These are phyloP conservation scores for Pachycephus smyrnensis DNA, from an alignment of 2,888 invertebrate genomes.

Conservation along the genomic window DNA sequence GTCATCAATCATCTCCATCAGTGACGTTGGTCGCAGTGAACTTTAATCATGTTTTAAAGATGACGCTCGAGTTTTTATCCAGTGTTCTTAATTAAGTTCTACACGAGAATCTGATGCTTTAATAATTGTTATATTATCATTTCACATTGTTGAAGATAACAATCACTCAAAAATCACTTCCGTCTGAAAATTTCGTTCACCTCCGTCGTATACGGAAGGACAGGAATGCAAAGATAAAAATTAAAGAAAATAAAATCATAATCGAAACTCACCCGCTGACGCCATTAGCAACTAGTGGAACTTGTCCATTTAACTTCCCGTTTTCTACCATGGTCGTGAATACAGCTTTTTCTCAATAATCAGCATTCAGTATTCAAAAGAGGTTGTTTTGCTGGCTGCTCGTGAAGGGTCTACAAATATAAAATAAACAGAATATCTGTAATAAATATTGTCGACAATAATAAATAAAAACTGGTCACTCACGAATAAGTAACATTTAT, in stretches of 20 bases:
- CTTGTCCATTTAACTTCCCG: constrained; percentile 39
- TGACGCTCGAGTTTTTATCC: neutral
- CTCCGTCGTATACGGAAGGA: neutral
- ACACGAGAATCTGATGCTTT: neutral
- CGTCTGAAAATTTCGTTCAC: neutral
- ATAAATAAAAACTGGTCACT: too few relatives aligned
- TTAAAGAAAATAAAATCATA: neutral
- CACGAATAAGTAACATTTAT: neutral
- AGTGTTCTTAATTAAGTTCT: neutral
- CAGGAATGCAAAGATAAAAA: neutral
- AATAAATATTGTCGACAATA: neutral
- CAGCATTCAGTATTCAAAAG: constrained; percentile 28
- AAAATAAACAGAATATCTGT: neutral
- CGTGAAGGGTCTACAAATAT: constrained; percentile 16
- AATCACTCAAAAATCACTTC: neutral
- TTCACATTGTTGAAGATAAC: neutral
- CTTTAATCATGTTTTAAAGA: neutral
- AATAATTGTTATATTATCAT: neutral
- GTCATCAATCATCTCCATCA: neutral
- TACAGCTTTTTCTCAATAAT: constrained; percentile 13
- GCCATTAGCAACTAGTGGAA: constrained; percentile 37
- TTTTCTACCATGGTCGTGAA: constrained; percentile 43
- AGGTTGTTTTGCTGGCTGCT: neutral
- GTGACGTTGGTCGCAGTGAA: neutral
- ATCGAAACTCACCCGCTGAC: constrained; percentile 36